These are phyloP conservation scores for Torymus texanus DNA, from an alignment of 2,888 invertebrate species.

Conservation along the genomic window DNA sequence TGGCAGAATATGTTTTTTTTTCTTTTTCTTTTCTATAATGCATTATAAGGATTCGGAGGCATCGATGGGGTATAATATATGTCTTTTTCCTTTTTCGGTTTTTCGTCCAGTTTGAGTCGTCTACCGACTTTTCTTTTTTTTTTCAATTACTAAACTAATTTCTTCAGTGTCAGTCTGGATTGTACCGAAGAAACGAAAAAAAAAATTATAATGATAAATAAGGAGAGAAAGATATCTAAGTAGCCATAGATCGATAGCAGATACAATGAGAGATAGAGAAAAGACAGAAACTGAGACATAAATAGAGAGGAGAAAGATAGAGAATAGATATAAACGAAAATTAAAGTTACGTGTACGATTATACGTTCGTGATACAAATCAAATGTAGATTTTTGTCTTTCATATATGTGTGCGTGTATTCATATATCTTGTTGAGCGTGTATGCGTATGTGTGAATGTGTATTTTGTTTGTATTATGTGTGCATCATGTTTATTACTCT, in stretches of 20 bases:
- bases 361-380: slow-evolving; percentile 44
- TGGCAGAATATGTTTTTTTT: slow-evolving; percentile 30
- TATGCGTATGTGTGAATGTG: slow-evolving; percentile 24
- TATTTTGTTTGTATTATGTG: slow-evolving; percentile 60
- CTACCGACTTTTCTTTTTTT: not conserved
- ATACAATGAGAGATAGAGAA: slow-evolving; percentile 47
- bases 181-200: slow-evolving; percentile 30
- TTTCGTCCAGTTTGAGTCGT: slow-evolving; percentile 22
- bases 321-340: slow-evolving; percentile 44
- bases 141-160: slow-evolving; percentile 10
- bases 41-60: slow-evolving; percentile 43
- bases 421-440: slow-evolving; percentile 50
- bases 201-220: slow-evolving; percentile 46
- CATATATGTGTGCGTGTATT: slow-evolving; percentile 52
- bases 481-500: slow-evolving; percentile 55
- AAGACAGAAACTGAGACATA: slow-evolving; percentile 27
- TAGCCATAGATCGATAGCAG: slow-evolving; percentile 51
- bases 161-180: slow-evolving; percentile 40
- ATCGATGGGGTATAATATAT: slow-evolving; percentile 10
- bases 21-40: slow-evolving; percentile 27
- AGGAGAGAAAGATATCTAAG: slow-evolving; percentile 47
- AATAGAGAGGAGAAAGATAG: slow-evolving; percentile 6
- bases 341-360: slow-evolving; percentile 46
- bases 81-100: slow-evolving; percentile 42
- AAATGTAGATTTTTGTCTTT: slow-evolving; percentile 54